Base-by-base conservation (phyloP, 2,113 vertebrate genomes). In the Siniperca chuatsi region DNA sequence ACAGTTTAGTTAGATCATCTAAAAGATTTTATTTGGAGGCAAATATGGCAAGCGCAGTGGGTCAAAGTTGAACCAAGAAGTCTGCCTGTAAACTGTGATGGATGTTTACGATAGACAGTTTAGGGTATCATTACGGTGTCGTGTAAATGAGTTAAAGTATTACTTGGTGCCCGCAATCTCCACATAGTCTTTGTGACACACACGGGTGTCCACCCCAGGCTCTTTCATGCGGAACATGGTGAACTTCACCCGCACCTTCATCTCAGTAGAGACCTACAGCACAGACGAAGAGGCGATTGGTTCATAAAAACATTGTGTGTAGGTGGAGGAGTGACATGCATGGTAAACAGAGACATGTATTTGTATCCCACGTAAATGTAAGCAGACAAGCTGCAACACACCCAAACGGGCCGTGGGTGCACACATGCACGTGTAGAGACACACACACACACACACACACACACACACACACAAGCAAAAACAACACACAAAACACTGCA, bases 121-220 rank as follows among this genome's bases (percentile, higher is more conserved):
- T 21, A 29, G 6, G 23, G 4, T 8, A 64, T 40, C 5, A 29
- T 25, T 21, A 62, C 11, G 5, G 13, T 29, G 4, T 37, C 8
- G 69, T 42, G 67, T 50, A 44, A 60, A 44, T 77, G n/a, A 46
- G 50, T 52, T 33, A 0, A 13, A 48, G 13, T 74, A 94, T 90
- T 94, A 96, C 96, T 90, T 96, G 9, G 1, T 75, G 18, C 23
- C 92, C 87, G 93, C 84, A 48, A 95, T 50, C 82, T 95, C 86
- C 79, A 96, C 87, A 37, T 94, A 96, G 90, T 96, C 96, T 89
- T 96, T 96, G 85, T 94, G 90, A 86, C 96, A 96, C 2, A 8
- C 13, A 4, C 42, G 69, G 2, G 25, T 15, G 82, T 95, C 94
- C 57, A 96, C 95, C 0, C 84, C 87, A 0, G 96, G 96, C 82